Base-by-base conservation (phyloP, 2,888 invertebrate genomes). In the Megamerina dolium region DNA sequence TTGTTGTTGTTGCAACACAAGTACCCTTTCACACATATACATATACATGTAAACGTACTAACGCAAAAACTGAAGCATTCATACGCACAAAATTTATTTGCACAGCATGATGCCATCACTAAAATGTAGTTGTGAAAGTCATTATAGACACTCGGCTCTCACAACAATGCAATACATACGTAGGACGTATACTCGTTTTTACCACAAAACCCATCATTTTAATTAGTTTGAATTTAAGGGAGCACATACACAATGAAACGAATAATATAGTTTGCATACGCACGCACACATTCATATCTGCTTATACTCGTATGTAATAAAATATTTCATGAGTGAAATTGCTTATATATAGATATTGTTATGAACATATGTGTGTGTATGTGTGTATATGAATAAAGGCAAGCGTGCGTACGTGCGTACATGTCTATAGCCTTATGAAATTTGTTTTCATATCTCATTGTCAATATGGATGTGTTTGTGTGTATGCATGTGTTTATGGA, bases 191-290 rank as follows among this genome's bases (percentile, higher is more conserved):
- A n/a, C n/a, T n/a, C n/a, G 27, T 37, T 37, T 37, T 26, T 37
- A 37, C 37, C 37, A 27, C 37, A 37, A 37, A 37, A 30, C 38
- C 38, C 38, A 38, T 38, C 38, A 38, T 38, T 38, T 38, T 38
- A 38, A 38, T 38, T 38, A 38, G 38, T 38, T 38, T 38, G 30
- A 38, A 38, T 38, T 37, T 37, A 29, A 37, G 37, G 23, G 37
- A 37, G 23, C n/a, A n/a, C n/a, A n/a, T n/a, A n/a, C n/a, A n/a
- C n/a, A n/a, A n/a, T n/a, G n/a, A n/a, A n/a, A n/a, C n/a, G n/a
- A n/a, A n/a, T n/a, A n/a, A n/a, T n/a, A n/a, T n/a, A n/a, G n/a
- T n/a, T n/a, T n/a, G n/a, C n/a, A n/a, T n/a, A n/a, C n/a, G n/a
- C n/a, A n/a, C n/a, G n/a, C n/a, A n/a, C n/a, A n/a, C n/a, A n/a